Evolutionary conservation across 2,888 invertebrate species (phyloP).

Genomic region (Agrochola lota): DNA sequence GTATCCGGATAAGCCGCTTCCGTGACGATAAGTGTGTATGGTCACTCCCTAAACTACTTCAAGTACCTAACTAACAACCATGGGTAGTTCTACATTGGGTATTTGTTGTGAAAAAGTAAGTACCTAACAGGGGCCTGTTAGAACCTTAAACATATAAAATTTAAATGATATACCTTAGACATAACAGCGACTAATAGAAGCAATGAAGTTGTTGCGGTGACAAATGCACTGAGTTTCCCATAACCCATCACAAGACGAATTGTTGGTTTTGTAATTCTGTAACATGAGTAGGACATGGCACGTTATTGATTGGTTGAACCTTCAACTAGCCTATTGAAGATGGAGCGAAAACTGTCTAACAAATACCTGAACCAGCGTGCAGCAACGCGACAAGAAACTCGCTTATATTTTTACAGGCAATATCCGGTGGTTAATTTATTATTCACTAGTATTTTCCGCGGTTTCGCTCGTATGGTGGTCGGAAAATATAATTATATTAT

Average conservation of each 20-base stretch:
- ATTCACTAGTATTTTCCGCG: not conserved
- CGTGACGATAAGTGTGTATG: not conserved
- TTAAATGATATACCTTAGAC: constrained; percentile 81
- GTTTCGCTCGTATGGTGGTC: not conserved
- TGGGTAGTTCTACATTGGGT: not conserved
- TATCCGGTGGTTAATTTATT: not conserved
- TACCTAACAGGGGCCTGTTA: not conserved
- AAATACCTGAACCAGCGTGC: not conserved
- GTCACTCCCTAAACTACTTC: not conserved
- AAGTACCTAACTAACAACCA: not conserved
- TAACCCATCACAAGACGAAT: constrained; percentile 86
- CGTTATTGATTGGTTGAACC: not conserved
- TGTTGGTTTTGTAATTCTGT: constrained; percentile 86
- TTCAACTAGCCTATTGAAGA: not conserved
- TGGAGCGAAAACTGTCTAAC: not conserved
- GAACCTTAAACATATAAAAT: not conserved
- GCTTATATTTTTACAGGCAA: not conserved
- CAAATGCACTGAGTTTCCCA: constrained; percentile 84
- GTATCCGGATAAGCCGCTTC: not conserved
- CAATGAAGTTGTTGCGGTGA: constrained; percentile 83
- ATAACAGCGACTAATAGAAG: constrained; percentile 85
- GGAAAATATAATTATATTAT: not conserved
- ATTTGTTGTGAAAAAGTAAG: not conserved
- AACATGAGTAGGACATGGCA: constrained; percentile 53
- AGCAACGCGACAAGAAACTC: not conserved